Conservation (phyloP, 35 echinoderm and acorn worm species). For the Apostichopus parvimensis region DNA sequence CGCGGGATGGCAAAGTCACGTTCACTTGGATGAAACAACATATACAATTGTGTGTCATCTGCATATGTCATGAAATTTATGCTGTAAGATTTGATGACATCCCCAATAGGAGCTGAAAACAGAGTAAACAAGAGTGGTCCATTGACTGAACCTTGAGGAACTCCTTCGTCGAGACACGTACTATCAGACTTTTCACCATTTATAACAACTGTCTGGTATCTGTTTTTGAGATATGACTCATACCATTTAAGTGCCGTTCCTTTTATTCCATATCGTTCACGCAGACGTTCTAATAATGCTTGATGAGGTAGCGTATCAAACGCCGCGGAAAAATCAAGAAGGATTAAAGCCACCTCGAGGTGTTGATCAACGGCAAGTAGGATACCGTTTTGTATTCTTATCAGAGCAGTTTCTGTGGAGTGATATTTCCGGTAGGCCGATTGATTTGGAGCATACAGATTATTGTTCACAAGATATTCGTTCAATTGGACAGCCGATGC, state of each 20-base stretch:
- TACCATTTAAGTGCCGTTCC: conserved; percentile 19
- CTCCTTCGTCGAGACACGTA: too few relatives aligned
- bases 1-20: too few relatives aligned
- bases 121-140: too few relatives aligned
- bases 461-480: too few relatives aligned
- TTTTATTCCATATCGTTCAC: conserved; percentile 11
- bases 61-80: too few relatives aligned
- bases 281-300: conserved; percentile 32
- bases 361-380: conserved; percentile 53
- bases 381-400: conserved; percentile 66
- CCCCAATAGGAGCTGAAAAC: too few relatives aligned
- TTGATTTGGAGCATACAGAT: neutral
- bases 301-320: conserved; percentile 55
- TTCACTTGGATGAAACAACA: too few relatives aligned
- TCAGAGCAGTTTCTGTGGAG: conserved; percentile 54
- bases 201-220: neutral
- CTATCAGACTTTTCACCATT: neutral
- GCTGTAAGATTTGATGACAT: too few relatives aligned
- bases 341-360: conserved; percentile 43
- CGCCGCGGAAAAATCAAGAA: conserved; percentile 67
- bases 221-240: neutral
- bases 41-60: too few relatives aligned
- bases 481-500: too few relatives aligned
- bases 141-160: too few relatives aligned
- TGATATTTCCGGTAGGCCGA: conserved; percentile 57